Conservation (phyloP, 2,888 invertebrate species). For the Trissoscelio sp. region DNA sequence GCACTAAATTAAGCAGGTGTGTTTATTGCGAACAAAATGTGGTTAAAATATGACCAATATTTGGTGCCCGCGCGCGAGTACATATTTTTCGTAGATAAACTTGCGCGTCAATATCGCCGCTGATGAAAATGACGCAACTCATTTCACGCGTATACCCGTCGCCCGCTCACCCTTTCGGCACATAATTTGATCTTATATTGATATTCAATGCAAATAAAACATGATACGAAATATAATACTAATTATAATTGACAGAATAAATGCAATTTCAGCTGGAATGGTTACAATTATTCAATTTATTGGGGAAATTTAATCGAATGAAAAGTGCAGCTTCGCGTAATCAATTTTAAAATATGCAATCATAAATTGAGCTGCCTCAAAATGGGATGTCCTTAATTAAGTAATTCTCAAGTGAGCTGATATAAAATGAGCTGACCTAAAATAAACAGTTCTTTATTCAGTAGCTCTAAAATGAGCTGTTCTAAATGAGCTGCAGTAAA, state of each 20-base stretch:
- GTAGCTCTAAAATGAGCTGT: too few species aligned
- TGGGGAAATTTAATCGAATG: constrained; percentile 1
- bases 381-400: too few species aligned
- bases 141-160: constrained; percentile 32
- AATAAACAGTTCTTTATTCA: too few species aligned
- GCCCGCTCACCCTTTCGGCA: constrained; percentile 1
- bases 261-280: not conserved
- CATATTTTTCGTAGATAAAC: constrained; percentile 42
- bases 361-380: too few species aligned
- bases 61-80: constrained; percentile 16
- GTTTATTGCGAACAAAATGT: constrained; percentile 41
- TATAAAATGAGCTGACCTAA: too few species aligned
- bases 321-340: too few species aligned
- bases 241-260: not conserved
- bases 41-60: constrained; percentile 51
- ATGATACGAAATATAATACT: not conserved
- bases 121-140: constrained; percentile 37
- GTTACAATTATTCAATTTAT: not conserved
- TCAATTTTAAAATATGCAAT: too few species aligned
- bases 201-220: not conserved
- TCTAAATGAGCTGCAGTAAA: too few species aligned
- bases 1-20: constrained; percentile 36
- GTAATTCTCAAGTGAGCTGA: too few species aligned
- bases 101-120: constrained; percentile 40
- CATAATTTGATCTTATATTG: constrained; percentile 50